Evolutionary conservation across 2,113 vertebrate genomes (phyloP), one percentile per base, ranked within the genome.

Genomic region (Amblyornis subalaris): DNA sequence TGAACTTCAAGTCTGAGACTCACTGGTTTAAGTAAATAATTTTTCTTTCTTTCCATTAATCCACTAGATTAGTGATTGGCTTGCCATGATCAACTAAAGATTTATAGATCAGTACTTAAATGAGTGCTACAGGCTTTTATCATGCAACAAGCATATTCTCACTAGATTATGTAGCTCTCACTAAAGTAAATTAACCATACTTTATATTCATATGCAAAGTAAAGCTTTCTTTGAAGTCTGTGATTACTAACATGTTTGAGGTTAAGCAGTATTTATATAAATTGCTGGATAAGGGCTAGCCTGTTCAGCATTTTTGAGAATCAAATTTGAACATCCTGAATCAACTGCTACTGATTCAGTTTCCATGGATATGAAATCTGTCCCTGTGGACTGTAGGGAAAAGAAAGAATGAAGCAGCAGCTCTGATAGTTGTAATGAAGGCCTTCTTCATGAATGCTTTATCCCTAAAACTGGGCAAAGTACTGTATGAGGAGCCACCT

Each of bases 221-320:
- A 70, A 88, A 77, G 9, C 25, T 91, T 85, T 90, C 36, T 91
- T 85, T 91, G 65, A 94, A 86, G 89, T 66, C 76, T 80, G 8
- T 65, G 47, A 57, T 81, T 91, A 89, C 70, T 47, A 77, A 64
- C 24, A 29, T 36, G 44, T 67, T 84, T 85, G 62, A 69, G 40
- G 25, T 75, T 85, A 78, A 75, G 33, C 45, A 71, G 22, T 89
- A 58, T 78, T 93, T 72, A 33, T 85, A 74, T 53, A 58, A 70
- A 65, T 55, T 80, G 24, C 47, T 81, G 48, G 13, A 67, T 57
- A 78, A 78, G 8, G 25, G 6, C 31, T 51, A 71, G 36, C n/a
- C 55, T 75, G 44, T 67, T 87, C 40, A 86, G 38, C 15, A 45
- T 77, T 92, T 81, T 84, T 10, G 69, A 90, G 69, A 83, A 60